Evolutionary conservation across 2,113 vertebrate species (phyloP).

Genomic region (Caranx ignobilis): DNA sequence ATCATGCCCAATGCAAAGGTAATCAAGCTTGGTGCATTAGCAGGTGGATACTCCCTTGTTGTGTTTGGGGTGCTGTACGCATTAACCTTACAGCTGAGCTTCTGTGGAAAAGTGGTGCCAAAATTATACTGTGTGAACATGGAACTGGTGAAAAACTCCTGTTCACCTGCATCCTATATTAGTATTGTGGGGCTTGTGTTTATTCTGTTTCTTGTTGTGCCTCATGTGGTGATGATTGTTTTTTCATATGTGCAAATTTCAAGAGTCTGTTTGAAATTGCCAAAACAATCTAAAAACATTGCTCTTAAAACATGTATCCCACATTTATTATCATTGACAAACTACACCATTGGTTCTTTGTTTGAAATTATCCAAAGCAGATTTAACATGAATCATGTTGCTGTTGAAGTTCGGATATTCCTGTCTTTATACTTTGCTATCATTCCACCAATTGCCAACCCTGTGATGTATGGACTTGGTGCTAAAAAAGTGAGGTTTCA

Average conservation of each 20-base stretch:
- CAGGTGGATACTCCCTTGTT: constrained; percentile 41
- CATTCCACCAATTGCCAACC: constrained; percentile 60
- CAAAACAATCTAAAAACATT: constrained; percentile 53
- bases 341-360: constrained; percentile 39
- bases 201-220: constrained; percentile 14
- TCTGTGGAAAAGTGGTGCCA: constrained; percentile 54
- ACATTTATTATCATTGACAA: constrained; percentile 77
- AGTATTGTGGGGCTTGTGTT: constrained; percentile 44
- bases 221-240: constrained; percentile 53
- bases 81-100: constrained; percentile 42
- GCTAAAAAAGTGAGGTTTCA: constrained; percentile 57
- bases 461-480: constrained; percentile 71
- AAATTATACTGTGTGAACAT: constrained; percentile 76
- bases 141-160: constrained; percentile 71
- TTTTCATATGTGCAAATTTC: constrained; percentile 77
- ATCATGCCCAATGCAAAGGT: constrained; percentile 61
- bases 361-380: constrained; percentile 64
- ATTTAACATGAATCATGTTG: constrained; percentile 52
- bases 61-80: constrained; percentile 47
- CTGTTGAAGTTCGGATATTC: constrained; percentile 39
- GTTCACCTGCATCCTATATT: constrained; percentile 22
- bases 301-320: constrained; percentile 81
- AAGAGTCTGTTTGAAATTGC: constrained; percentile 52
- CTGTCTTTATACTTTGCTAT: constrained; percentile 68
- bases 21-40: constrained; percentile 38